These are phyloP conservation scores for Stenurella melanura DNA, from an alignment of 2,888 invertebrate genomes.

Conservation along the genomic window DNA sequence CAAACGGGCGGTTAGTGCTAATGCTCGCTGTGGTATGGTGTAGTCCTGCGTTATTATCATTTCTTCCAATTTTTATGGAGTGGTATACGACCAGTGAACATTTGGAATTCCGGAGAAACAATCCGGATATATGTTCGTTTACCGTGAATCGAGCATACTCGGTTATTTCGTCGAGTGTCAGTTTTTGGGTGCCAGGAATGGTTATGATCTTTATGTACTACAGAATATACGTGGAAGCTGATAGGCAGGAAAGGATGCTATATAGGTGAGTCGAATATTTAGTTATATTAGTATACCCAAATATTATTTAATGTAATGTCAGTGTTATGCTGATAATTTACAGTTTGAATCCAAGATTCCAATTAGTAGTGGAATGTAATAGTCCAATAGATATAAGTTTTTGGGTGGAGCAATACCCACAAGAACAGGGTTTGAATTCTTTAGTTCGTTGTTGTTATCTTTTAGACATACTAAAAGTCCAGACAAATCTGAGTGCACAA, in stretches of 20 bases:
- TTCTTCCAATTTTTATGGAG: conserved; percentile 95
- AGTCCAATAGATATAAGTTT: too few species aligned
- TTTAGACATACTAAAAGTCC: too few species aligned
- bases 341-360: too few species aligned
- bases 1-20: conserved; percentile 84
- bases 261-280: conserved; percentile 80
- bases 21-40: conserved; percentile 95
- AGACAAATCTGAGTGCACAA: too few species aligned
- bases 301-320: too few species aligned
- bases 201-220: conserved; percentile 96
- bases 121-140: conserved; percentile 86
- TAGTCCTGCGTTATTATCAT: conserved; percentile 92
- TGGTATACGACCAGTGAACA: conserved; percentile 94
- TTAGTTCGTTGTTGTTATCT: too few species aligned
- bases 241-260: conserved; percentile 88
- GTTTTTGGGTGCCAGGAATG: conserved; percentile 95
- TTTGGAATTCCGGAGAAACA: conserved; percentile 79
- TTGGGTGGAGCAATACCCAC: too few species aligned
- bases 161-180: conserved; percentile 91
- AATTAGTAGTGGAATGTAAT: too few species aligned
- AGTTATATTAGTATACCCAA: too few species aligned
- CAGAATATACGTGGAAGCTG: conserved; percentile 89
- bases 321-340: too few species aligned
- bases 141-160: conserved; percentile 91
- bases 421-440: too few species aligned